These are phyloP conservation scores for Lamprologus sp. DNA, from an alignment of 2,113 vertebrate species.

Conservation along the genomic window DNA sequence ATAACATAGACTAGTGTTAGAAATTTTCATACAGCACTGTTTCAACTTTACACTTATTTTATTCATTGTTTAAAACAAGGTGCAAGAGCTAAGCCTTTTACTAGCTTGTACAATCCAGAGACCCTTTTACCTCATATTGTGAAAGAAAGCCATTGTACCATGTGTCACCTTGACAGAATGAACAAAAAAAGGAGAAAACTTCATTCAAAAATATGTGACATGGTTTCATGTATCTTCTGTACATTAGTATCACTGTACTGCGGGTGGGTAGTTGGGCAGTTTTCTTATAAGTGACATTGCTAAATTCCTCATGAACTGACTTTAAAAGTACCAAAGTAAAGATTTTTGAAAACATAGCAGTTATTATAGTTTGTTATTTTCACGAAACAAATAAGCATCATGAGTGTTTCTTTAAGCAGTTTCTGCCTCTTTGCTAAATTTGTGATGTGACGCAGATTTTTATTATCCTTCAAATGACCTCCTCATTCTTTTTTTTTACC, in stretches of 20 bases:
- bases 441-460: not conserved
- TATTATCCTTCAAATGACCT: slow-evolving; percentile 38
- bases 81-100: not conserved
- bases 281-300: not conserved
- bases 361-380: not conserved
- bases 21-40: not conserved
- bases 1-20: not conserved
- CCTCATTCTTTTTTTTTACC: not conserved
- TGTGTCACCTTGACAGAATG: not conserved
- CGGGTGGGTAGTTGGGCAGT: not conserved
- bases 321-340: not conserved
- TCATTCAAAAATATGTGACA: not conserved
- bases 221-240: not conserved
- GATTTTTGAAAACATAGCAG: not conserved
- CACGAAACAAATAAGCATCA: not conserved
- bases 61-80: not conserved
- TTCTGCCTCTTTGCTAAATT: not conserved
- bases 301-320: too few relatives aligned
- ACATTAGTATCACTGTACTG: not conserved
- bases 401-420: not conserved
- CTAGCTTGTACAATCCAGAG: not conserved
- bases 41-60: accelerated
- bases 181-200: not conserved
- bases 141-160: not conserved
- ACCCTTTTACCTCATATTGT: not conserved